Evolutionary conservation across 2,113 vertebrate genomes (phyloP), one percentile per base, ranked within the genome.

Genomic region (Charadrius vociferus): DNA sequence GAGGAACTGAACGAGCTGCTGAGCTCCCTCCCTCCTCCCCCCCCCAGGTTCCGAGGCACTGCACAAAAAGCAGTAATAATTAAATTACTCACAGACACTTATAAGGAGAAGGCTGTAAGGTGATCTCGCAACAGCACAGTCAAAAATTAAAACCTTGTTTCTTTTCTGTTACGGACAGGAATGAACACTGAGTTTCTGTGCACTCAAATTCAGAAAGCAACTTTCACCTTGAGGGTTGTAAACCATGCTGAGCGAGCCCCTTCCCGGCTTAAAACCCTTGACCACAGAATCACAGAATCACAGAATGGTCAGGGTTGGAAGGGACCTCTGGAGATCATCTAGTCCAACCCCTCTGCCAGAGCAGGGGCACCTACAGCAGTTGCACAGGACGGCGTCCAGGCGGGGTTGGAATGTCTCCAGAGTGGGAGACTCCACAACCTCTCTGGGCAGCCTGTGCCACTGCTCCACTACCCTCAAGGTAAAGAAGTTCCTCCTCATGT

Each of bases 61-160:
- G 36, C 52, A 63, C 37, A 81, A 19, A 16, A 75, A 59, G 27
- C 41, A 92, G 39, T 58, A 90, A 79, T 74, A 58, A 79, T 22
- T 53, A 70, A 79, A n/a, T 72, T 88, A 58, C 80, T 80, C 52
- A 41, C 16, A 26, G 29, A 23, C 8, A 45, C 15, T 81, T 65
- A 7, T 3, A 90, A 88, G 47, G 26, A 73, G 13, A 70, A 17
- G 15, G 7, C 19, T 85, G n/a, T 71, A 50, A 62, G 62, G 18
- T 34, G 36, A 41, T 81, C 36, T 36, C 0, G 0, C 19, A 78
- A 62, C 7, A 62, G 3, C 18, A 79, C 14, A 45, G 16, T 45
- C 27, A 85, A 58, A 81, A 81, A 74, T 85, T 85, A 66, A 58
- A 90, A 74, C 23, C 4, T 7, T 74, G 2, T 27, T 70, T 93